Evolutionary conservation across 2,113 vertebrate genomes (phyloP), one percentile per base, ranked within the genome.

Genomic region (Tricholaema leucomelas): DNA sequence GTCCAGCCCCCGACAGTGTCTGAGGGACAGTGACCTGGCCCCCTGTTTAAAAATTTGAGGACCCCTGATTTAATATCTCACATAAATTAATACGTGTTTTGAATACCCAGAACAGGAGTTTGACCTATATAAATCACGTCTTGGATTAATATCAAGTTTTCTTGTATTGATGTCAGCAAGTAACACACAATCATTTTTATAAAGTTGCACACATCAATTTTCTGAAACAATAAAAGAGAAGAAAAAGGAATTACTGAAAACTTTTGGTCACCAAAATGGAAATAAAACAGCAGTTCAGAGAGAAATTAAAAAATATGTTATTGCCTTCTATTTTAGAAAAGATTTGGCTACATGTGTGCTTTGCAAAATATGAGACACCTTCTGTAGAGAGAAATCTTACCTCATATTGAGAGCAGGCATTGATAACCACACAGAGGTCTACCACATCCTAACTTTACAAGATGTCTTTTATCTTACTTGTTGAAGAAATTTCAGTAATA

Each of bases 271-370:
- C 10, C 13, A 46, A 35, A 40, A 52, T 48, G 3, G 6, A 4
- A 91, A 48, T 54, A 54, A 77, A 81, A 5, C 1, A 50, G 8
- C 30, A 56, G 52, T 2, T 48, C 11, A 42, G 7, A 40, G 5
- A 52, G 8, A 6, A 50, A 44, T 2, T 52, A 17, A 52, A 40
- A 28, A 2, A 13, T 2, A 13, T 2, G 3, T 61, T 65, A 48
- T 19, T 42, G 6, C 12, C 9, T 60, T 84, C 16, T 54, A 6
- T 15, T 65, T 75, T 55, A 48, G 36, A 75, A 63, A 4, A 67
- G 2, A 20, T 0, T 8, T 55, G 28, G 5, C 5, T 55, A 3
- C 8, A 70, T 1, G 0, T 59, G 4, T 11, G 6, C 3, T 60
- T 77, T 81, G 38, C 10, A 28, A 44, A 78, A 70, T 10, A 3